phyloP scores from a whole-genome alignment of 2,113 vertebrate species.

The Petrocephalus microphthalmus region DNA sequence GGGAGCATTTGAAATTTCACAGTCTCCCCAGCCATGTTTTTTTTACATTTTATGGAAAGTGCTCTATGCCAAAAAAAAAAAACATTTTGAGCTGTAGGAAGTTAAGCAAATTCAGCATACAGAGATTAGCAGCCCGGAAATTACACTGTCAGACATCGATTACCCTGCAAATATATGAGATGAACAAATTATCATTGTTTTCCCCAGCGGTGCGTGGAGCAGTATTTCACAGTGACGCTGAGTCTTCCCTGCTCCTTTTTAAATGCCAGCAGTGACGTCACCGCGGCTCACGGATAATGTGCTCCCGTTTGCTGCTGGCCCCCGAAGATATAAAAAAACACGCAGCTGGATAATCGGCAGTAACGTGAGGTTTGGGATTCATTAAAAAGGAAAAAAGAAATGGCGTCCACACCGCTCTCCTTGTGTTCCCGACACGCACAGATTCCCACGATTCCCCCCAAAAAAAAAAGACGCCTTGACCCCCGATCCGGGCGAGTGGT shows the following conservation, averaged over 20 bases:
- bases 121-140: neutral
- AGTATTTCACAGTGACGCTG: too few relatives aligned
- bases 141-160: neutral
- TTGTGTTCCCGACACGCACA: neutral
- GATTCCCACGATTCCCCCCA: neutral
- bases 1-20: constrained; percentile 16
- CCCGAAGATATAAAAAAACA: neutral
- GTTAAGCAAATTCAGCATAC: neutral
- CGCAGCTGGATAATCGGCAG: neutral
- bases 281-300: neutral
- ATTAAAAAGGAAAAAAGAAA: neutral
- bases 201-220: neutral
- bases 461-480: neutral
- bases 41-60: neutral
- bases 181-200: constrained; percentile 9
- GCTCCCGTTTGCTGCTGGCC: neutral
- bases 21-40: neutral
- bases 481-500: neutral
- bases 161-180: neutral
- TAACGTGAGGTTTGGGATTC: neutral
- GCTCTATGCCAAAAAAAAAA: neutral
- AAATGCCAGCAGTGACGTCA: constrained; percentile 28
- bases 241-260: neutral
- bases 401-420: neutral
- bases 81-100: neutral